phyloP scores from a whole-genome alignment of 2,888 invertebrate genomes.

The Cerceris rybyensis region DNA sequence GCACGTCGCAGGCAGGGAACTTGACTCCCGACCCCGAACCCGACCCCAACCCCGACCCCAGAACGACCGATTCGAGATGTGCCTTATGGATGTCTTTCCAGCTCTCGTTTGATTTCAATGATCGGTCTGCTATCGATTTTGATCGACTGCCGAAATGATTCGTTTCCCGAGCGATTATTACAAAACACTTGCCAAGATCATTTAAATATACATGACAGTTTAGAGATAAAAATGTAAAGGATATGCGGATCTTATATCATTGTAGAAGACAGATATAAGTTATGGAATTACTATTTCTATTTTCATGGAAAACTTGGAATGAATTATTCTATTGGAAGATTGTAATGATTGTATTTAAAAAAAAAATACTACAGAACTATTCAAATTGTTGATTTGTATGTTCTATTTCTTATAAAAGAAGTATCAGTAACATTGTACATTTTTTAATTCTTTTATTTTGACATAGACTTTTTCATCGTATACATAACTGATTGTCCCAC shows the following conservation, averaged over 20 bases:
- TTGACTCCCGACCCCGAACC: conserved; percentile 53
- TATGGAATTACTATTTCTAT: too few relatives aligned
- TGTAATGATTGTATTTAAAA: too few relatives aligned
- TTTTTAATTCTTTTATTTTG: conserved; percentile 19
- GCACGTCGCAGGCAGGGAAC: conserved; percentile 58
- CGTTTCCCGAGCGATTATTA: neutral
- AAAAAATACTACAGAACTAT: too few relatives aligned
- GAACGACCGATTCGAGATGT: conserved; percentile 44
- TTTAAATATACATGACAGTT: too few relatives aligned
- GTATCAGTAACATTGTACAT: neutral
- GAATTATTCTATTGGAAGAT: too few relatives aligned
- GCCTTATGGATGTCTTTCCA: neutral
- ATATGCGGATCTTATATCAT: too few relatives aligned
- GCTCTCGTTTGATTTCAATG: neutral
- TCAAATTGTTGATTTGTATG: too few relatives aligned
- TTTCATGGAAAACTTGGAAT: too few relatives aligned
- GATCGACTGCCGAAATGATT: conserved; percentile 29
- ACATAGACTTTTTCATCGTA: conserved; percentile 2
- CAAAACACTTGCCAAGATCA: neutral
- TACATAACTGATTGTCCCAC: conserved; percentile 17
- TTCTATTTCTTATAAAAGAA: neutral
- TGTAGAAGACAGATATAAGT: too few relatives aligned
- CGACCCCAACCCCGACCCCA: conserved; percentile 45
- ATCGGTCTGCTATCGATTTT: conserved; percentile 34
- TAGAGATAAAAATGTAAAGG: too few relatives aligned